These are phyloP conservation scores for Solen grandis DNA, from an alignment of 1,140 invertebrate genomes.

Conservation along the genomic window DNA sequence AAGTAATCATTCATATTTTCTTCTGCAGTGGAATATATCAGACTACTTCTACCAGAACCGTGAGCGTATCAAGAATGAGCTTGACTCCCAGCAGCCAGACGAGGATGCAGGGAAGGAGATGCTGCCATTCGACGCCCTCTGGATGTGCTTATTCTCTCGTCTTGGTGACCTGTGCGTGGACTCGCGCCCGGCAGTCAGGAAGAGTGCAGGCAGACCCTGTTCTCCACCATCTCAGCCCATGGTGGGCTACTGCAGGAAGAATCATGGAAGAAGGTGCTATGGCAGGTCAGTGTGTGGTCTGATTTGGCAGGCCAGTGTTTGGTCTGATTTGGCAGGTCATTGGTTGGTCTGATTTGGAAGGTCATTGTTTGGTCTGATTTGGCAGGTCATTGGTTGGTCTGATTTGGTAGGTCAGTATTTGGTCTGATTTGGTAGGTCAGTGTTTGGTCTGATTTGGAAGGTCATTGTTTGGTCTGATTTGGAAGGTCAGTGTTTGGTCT, in stretches of 20 bases:
- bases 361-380: background rate
- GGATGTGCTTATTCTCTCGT: slow-evolving; percentile 96
- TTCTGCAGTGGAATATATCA: slow-evolving; percentile 95
- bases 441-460: no score
- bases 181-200: slow-evolving; percentile 95
- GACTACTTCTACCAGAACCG: slow-evolving; percentile 98
- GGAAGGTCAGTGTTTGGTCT: no score
- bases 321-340: background rate
- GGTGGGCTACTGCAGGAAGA: slow-evolving; percentile 90
- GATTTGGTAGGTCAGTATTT: no score
- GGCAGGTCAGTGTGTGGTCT: slow-evolving; percentile 73
- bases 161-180: slow-evolving; percentile 97
- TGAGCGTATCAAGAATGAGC: slow-evolving; percentile 86
- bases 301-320: background rate
- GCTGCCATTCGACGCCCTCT: slow-evolving; percentile 94
- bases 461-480: no score
- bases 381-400: background rate
- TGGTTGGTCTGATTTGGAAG: background rate
- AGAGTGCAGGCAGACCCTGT: slow-evolving; percentile 99
- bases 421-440: no score
- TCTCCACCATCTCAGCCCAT: slow-evolving; percentile 98
- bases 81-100: slow-evolving; percentile 57
- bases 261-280: slow-evolving; percentile 89
- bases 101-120: slow-evolving; percentile 61
- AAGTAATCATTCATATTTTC: slow-evolving; percentile 66